Evolutionary conservation across 1,140 invertebrate genomes (phyloP).

Genomic region (Caenorhabditis tropicalis): DNA sequence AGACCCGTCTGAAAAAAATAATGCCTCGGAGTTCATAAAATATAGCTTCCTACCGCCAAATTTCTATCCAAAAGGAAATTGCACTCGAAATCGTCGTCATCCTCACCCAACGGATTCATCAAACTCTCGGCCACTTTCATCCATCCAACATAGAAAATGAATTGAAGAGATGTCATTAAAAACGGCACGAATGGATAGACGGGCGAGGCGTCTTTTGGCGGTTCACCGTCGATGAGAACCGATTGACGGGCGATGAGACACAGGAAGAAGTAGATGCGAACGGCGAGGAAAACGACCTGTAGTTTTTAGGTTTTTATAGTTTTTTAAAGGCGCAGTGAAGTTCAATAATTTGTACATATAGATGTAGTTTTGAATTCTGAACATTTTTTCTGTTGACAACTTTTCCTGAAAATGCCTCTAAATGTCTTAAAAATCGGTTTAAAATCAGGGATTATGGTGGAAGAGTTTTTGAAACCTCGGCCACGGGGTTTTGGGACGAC

Average conservation of each 20-base stretch:
- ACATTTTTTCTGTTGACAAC: too few relatives aligned
- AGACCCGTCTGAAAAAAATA: constrained; percentile 6
- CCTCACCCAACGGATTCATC: constrained; percentile 54
- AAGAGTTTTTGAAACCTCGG: too few relatives aligned
- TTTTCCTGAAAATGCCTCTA: too few relatives aligned
- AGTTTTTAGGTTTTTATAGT: too few relatives aligned
- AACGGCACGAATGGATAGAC: constrained; percentile 49
- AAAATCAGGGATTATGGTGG: too few relatives aligned
- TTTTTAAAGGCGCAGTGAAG: too few relatives aligned
- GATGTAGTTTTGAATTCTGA: too few relatives aligned
- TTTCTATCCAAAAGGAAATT: constrained; percentile 54
- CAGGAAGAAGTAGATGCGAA: constrained; percentile 58
- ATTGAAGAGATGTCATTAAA: constrained; percentile 60
- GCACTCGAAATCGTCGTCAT: too few relatives aligned
- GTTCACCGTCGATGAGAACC: constrained; percentile 48
- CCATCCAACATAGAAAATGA: constrained; percentile 65
- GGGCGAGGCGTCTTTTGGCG: not conserved
- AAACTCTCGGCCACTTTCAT: constrained; percentile 63
- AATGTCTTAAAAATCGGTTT: too few relatives aligned
- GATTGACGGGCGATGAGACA: constrained; percentile 59
- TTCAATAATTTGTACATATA: too few relatives aligned
- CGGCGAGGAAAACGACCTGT: constrained; percentile 71
- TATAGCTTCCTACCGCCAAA: constrained; percentile 17
- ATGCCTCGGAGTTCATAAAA: not conserved
- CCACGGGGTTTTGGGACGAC: too few relatives aligned